Evolutionary conservation across 2,888 invertebrate genomes (phyloP), one percentile per base, ranked within the genome.

Genomic region (Limnephilus marmoratus): DNA sequence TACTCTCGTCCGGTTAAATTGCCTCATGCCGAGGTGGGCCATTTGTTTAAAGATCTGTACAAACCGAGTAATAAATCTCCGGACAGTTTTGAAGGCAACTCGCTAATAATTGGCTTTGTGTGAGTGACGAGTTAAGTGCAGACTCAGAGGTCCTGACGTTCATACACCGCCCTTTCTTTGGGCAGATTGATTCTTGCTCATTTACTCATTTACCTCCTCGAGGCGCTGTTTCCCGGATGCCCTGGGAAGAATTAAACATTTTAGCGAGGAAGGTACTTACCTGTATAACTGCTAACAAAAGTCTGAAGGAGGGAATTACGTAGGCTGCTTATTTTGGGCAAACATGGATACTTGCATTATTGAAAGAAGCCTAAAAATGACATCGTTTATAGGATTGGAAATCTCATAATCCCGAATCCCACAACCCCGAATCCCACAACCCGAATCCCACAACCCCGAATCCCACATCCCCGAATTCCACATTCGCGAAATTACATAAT

Each of bases 81-180:
- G 13, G 53, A 45, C 81, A n/a, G 82, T 91, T 90, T 90, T 85
- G 91, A 91, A 90, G 87, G 88, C 31, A 85, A 82, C 91, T 90
- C 85, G 80, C 85, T 41, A 87, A 89, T 90, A 90, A 92, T 87
- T 91, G 91, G 80, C 86, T 83, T 53, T 80, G 31, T 90, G 90
- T 91, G 93, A 93, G 92, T 93, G 93, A 93, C 92, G 93, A 91
- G 93, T 49, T 93, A 93, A 93, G 93, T 93, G 91, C 92, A 93
- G 85, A 68, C 53, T 68, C 53, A 68, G 13, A 92, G 85, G 92
- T 53, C 91, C 88, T 91, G 90, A 68, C 68, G 68, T 24, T 29
- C 91, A 37, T 68, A 34, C n/a, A 80, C 68, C 85, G 87, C 90
- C 91, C 88, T 85, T 85, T 92, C 88, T 88, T 92, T 91, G 89